Evolutionary conservation across 1,140 invertebrate genomes (phyloP).

Genomic region (Microvelia longipes): DNA sequence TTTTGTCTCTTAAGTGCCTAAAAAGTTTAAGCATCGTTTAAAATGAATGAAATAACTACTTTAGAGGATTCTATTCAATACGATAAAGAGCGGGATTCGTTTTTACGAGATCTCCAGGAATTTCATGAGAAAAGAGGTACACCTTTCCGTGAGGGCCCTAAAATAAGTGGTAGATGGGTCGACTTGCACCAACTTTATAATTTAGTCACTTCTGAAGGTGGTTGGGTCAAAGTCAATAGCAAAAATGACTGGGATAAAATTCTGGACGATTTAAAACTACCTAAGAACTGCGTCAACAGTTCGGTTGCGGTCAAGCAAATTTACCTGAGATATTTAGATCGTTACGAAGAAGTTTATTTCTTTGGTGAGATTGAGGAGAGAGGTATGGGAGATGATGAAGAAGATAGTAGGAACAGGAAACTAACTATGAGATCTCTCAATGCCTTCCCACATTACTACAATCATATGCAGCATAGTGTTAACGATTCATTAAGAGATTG

Average conservation of each 20-base stretch:
- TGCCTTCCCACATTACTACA: conserved; percentile 56
- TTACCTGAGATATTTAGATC: conserved; percentile 67
- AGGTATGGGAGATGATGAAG: conserved; percentile 54
- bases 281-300: conserved; percentile 67
- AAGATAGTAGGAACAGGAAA: conserved; percentile 44
- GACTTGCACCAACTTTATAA: conserved; percentile 3
- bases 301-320: conserved; percentile 73
- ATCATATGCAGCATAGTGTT: conserved; percentile 65
- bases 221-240: conserved; percentile 52
- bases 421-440: conserved; percentile 49
- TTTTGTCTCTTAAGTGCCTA: no score
- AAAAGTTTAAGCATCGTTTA: no score
- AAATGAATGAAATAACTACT: no score
- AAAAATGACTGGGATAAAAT: conserved; percentile 71
- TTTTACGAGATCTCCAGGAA: conserved; percentile 6
- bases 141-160: conserved; percentile 3
- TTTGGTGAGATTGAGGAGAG: conserved; percentile 51
- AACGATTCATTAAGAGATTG: conserved; percentile 45
- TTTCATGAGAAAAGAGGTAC: conserved; percentile 9
- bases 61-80: background rate
- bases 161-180: background rate
- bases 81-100: conserved; percentile 4
- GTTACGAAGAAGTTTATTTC: conserved; percentile 72
- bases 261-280: conserved; percentile 56
- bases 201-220: conserved; percentile 1